phyloP scores from a whole-genome alignment of 64 coral and sea anemone species.

The Acropora tenuis region DNA sequence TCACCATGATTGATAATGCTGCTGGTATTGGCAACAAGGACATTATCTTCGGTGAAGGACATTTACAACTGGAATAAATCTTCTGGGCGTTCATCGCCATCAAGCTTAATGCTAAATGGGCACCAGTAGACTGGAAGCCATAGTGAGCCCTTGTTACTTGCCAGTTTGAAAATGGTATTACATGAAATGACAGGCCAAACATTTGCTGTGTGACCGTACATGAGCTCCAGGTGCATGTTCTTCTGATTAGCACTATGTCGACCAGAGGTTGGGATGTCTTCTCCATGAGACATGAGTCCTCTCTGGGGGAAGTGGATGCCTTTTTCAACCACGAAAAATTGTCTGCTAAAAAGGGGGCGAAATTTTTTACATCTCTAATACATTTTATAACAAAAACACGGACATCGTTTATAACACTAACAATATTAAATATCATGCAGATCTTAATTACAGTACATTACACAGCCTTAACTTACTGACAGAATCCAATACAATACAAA shows the following conservation, averaged over 20 bases:
- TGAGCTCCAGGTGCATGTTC: background rate
- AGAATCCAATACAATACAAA: too few species aligned
- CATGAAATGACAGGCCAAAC: background rate
- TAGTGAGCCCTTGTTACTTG: background rate
- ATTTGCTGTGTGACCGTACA: background rate
- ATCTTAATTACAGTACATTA: too few species aligned
- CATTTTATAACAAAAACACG: too few species aligned
- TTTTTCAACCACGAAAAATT: slow-evolving; percentile 27
- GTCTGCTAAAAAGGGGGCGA: slow-evolving; percentile 5
- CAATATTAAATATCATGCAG: too few species aligned
- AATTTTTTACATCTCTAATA: background rate
- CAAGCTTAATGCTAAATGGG: slow-evolving; percentile 11
- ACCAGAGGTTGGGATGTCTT: background rate
- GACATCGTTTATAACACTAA: too few species aligned
- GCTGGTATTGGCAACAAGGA: background rate
- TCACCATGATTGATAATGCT: slow-evolving; percentile 18
- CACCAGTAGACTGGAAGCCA: background rate
- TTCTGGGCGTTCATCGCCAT: background rate
- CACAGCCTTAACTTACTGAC: too few species aligned
- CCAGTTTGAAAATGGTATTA: slow-evolving; percentile 5
- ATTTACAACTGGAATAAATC: slow-evolving; percentile 12
- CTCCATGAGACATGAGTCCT: background rate
- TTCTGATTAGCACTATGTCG: slow-evolving; percentile 8
- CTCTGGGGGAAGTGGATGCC: background rate
- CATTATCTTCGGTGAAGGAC: slow-evolving; percentile 25